Evolutionary conservation across 2,797 vertebrate species (phyloP).

Genomic region (Epinephelus awoara): DNA sequence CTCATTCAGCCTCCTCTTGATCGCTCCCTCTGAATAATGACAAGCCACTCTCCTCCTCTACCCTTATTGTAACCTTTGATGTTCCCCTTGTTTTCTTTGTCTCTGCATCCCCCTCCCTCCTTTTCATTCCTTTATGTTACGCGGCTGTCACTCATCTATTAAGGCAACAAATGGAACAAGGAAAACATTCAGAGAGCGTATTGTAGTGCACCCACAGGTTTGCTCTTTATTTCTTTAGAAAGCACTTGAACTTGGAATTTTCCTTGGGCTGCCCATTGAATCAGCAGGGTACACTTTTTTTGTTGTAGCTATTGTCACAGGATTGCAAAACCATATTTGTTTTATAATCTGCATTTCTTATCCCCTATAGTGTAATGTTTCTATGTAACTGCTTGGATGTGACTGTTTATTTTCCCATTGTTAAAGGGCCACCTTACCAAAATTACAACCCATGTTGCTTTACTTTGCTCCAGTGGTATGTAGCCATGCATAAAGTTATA

Average conservation of each 20-base stretch:
- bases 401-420: conserved; percentile 43
- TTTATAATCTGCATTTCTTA: conserved; percentile 50
- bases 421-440: background rate
- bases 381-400: conserved; percentile 24
- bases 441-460: background rate
- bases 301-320: conserved; percentile 58
- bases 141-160: conserved; percentile 79
- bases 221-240: conserved; percentile 75
- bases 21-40: conserved; percentile 77
- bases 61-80: conserved; percentile 76
- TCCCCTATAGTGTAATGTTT: conserved; percentile 30
- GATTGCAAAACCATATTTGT: conserved; percentile 67
- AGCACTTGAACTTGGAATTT: conserved; percentile 81
- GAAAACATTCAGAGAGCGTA: conserved; percentile 69
- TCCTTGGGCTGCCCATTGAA: conserved; percentile 52
- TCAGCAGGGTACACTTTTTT: conserved; percentile 45
- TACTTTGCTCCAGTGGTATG: background rate
- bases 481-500: background rate
- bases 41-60: conserved; percentile 71
- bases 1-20: conserved; percentile 70
- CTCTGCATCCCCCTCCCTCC: conserved; percentile 50
- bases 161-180: conserved; percentile 76
- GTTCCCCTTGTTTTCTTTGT: conserved; percentile 77
- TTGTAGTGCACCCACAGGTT: conserved; percentile 70
- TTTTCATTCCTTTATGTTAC: conserved; percentile 76